Conservation (phyloP, 2,888 invertebrate species). For the Pyralis farinalis region DNA sequence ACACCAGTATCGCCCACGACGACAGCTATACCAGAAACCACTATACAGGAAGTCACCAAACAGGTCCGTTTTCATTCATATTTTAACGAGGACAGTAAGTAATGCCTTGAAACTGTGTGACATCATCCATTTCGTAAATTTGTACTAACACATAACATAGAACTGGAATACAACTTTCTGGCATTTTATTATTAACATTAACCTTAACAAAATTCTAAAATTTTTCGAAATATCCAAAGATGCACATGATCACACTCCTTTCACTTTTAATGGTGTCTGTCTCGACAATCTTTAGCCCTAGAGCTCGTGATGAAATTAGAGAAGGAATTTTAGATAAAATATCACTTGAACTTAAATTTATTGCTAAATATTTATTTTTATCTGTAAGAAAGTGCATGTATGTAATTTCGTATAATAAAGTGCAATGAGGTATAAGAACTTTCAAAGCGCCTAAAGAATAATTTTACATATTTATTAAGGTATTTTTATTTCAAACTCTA, state of each 20-base stretch:
- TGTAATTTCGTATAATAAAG: too few relatives aligned
- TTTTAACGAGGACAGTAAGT: constrained; percentile 1
- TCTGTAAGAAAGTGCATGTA: too few relatives aligned
- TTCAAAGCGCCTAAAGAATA: too few relatives aligned
- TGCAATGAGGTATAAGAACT: too few relatives aligned
- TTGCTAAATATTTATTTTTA: too few relatives aligned
- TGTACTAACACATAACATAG: constrained; percentile 19
- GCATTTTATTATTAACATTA: constrained; percentile 10
- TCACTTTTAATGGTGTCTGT: not conserved
- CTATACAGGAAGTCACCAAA: constrained; percentile 55
- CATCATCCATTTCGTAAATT: constrained; percentile 9
- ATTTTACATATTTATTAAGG: too few relatives aligned
- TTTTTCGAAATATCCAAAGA: constrained; percentile 1
- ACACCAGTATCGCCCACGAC: constrained; percentile 41
- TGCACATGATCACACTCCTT: not conserved
- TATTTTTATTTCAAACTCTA: too few relatives aligned
- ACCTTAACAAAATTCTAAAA: constrained; percentile 15
- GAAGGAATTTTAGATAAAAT: too few relatives aligned
- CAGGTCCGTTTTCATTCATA: constrained; percentile 46
- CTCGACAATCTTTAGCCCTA: not conserved
- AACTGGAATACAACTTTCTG: constrained; percentile 14
- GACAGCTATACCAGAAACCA: constrained; percentile 49
- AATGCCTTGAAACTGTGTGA: not conserved
- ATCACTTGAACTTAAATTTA: too few relatives aligned
- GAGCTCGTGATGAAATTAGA: too few relatives aligned